Evolutionary conservation across 2,113 vertebrate genomes (phyloP), one percentile per base, ranked within the genome.

Genomic region (Nibea coibor): DNA sequence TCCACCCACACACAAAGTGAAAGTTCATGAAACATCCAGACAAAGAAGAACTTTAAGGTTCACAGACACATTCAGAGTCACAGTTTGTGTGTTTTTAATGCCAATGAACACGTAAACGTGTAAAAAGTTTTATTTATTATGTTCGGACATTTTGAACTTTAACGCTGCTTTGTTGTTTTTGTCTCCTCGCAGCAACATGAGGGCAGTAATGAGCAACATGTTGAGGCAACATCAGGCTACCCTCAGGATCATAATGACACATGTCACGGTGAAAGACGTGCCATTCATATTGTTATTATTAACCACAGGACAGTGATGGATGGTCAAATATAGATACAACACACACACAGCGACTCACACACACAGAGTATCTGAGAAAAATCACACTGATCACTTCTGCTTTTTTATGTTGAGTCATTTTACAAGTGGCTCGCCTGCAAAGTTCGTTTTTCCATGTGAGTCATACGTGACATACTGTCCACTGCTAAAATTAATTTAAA

Each of bases 1-100:
- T 28, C 8, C 84, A 2, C 74, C 58, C 71, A 66, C 62, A 19
- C 8, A 17, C 7, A 43, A 62, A 74, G 42, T 81, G 71, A 89
- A 85, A 89, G 72, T 22, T 54, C 6, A 14, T 75, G 53, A 72
- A 68, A 53, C 54, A 15, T 42, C 5, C n/a, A 62, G 10, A 75
- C 20, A 72, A 56, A 73, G 65, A 75, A 64, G n/a, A 47, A 53
- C 12, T 17, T 3, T 14, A 1, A 9, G 35, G 35, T 39, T 39
- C 35, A 1, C 0, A 51, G 14, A 0, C 22, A 24, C 22, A 2
- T 31, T 65, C 4, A 31, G 10, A 51, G 15, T 35, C 26, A 22
- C 0, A 20, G 3, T 4, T 3, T 2, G 0, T 14, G 5, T 20
- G 43, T 62, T 31, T 51, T 17, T 28, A 17, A 50, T 43, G 11